These are phyloP conservation scores for Girardia tigrina DNA, from an alignment of 2,888 invertebrate species.

Conservation along the genomic window DNA sequence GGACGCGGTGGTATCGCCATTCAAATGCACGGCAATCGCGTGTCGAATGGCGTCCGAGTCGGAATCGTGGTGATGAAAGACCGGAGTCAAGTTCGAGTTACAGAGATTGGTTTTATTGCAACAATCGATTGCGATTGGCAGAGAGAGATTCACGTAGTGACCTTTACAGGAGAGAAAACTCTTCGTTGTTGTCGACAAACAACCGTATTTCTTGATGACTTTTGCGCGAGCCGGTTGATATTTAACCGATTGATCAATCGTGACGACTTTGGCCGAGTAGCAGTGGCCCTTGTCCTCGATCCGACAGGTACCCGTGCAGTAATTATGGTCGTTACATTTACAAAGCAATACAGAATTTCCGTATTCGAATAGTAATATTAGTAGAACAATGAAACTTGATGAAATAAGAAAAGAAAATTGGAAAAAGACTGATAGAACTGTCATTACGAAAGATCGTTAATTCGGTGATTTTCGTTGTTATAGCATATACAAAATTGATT, in stretches of 20 bases:
- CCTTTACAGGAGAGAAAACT: conserved; percentile 25
- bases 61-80: not conserved
- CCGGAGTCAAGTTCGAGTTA: not conserved
- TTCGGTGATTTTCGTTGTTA: too few relatives aligned
- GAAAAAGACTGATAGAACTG: too few relatives aligned
- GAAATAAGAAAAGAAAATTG: too few relatives aligned
- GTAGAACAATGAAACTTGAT: too few relatives aligned
- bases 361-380: not conserved
- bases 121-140: conserved; percentile 21
- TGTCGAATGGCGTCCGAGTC: not conserved
- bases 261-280: not conserved
- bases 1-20: too few relatives aligned
- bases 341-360: not conserved
- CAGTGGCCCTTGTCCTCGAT: not conserved
- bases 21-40: too few relatives aligned
- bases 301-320: not conserved
- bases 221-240: not conserved
- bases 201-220: conserved; percentile 12
- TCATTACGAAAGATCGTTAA: too few relatives aligned
- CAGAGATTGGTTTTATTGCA: conserved; percentile 30
- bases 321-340: not conserved
- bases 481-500: too few relatives aligned
- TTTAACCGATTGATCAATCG: not conserved
- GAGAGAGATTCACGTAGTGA: not conserved
- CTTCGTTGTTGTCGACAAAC: conserved; percentile 2